Conservation (phyloP, 2,888 invertebrate species). For the Chrysolina oricalcia region DNA sequence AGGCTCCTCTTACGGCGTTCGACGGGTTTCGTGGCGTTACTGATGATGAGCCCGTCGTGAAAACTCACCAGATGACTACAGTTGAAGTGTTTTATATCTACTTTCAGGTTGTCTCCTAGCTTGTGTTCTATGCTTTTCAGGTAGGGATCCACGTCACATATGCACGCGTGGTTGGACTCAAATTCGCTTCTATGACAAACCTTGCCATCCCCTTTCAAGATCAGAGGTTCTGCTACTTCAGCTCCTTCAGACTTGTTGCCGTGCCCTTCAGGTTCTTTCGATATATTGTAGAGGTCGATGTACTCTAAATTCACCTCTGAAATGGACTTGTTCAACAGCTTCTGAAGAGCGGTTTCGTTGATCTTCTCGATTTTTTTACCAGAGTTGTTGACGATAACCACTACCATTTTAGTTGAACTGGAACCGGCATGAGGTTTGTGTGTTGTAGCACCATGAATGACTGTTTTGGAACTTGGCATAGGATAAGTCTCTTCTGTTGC, state of each 20-base stretch:
- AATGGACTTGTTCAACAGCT: constrained; percentile 49
- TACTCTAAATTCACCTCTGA: constrained; percentile 52
- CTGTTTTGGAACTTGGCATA: constrained; percentile 14
- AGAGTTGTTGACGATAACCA: constrained; percentile 55
- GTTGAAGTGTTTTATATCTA: constrained; percentile 45
- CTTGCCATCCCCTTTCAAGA: constrained; percentile 31
- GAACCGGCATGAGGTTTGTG: not conserved
- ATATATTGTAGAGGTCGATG: constrained; percentile 47
- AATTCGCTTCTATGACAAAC: constrained; percentile 59
- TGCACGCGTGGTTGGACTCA: constrained; percentile 57
- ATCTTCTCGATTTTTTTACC: constrained; percentile 49
- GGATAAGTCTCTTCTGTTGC: not conserved
- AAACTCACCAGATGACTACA: constrained; percentile 53
- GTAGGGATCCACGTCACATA: constrained; percentile 60
- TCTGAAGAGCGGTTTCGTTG: constrained; percentile 52
- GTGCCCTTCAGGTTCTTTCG: constrained; percentile 32
- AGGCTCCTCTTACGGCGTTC: constrained; percentile 61
- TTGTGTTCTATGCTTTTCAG: constrained; percentile 42
- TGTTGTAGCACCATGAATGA: not conserved
- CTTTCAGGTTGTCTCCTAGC: constrained; percentile 38
- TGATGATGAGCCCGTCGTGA: constrained; percentile 55
- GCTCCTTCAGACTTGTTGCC: constrained; percentile 14
- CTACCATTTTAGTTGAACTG: constrained; percentile 39
- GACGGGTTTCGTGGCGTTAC: constrained; percentile 53
- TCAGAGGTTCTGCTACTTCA: not conserved